Conservation (phyloP, 2,113 vertebrate species). For the Oreochromis aureus region DNA sequence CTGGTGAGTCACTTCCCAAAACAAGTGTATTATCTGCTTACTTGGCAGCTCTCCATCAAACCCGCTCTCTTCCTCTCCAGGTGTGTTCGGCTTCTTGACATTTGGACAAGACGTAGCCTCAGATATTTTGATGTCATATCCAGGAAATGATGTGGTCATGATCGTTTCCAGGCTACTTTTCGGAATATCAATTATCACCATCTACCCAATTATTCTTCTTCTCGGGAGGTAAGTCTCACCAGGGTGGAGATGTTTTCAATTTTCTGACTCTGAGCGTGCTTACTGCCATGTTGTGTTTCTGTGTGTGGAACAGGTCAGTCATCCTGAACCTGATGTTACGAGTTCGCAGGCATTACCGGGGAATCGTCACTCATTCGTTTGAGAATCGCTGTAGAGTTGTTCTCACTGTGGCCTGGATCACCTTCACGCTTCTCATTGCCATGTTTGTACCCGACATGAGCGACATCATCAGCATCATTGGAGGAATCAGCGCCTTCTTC, state of each 20-base stretch:
- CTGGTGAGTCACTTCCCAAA: slow-evolving; percentile 46
- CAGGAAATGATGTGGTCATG: slow-evolving; percentile 76
- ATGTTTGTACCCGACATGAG: slow-evolving; percentile 88
- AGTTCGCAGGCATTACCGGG: slow-evolving; percentile 12
- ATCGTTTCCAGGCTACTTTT: slow-evolving; percentile 86
- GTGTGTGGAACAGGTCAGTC: slow-evolving; percentile 75
- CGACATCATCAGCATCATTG: slow-evolving; percentile 84
- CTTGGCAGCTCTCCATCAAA: not conserved
- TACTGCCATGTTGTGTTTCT: not conserved
- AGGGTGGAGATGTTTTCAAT: not conserved
- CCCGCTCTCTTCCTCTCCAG: slow-evolving; percentile 52
- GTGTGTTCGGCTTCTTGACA: slow-evolving; percentile 87
- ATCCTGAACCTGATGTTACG: slow-evolving; percentile 75
- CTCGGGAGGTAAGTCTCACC: slow-evolving; percentile 79
- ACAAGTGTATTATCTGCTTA: too few relatives aligned
- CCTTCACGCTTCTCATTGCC: slow-evolving; percentile 76
- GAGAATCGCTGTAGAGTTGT: slow-evolving; percentile 69
- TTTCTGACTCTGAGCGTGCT: not conserved
- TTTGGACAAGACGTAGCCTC: slow-evolving; percentile 79
- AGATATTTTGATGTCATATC: slow-evolving; percentile 92
- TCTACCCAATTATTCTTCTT: slow-evolving; percentile 91
- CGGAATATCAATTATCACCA: slow-evolving; percentile 85
- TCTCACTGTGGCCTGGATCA: slow-evolving; percentile 83
- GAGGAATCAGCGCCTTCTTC: slow-evolving; percentile 91
- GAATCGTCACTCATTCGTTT: not conserved